Base-by-base conservation (phyloP, 2,888 invertebrate species). In the Ecliptopera silaceata region DNA sequence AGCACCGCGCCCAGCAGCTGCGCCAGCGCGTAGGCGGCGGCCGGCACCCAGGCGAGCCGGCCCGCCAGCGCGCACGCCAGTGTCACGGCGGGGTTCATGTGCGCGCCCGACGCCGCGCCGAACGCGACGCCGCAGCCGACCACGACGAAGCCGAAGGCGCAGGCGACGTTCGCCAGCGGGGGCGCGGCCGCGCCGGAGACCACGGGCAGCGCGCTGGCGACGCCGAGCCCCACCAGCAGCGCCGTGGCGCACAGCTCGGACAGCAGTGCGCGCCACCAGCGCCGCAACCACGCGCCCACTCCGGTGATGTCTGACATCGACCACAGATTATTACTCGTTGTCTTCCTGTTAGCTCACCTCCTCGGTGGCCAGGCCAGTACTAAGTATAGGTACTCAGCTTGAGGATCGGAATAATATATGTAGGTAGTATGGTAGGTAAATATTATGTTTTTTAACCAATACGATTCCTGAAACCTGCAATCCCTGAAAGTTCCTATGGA, bases 61-160 rank as follows among this genome's bases (percentile, higher is more conserved):
- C 93, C 93, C 59, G 91, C 73, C 54, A 95, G 74, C 47, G 94
- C 73, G 31, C 94, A 92, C 3, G 95, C 94, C 20, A 95, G 84
- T 11, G 96, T 95, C 12, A 96, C 95, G 2, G 95, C 93, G 0
- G 96, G 96, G 88, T 96, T 96, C 72, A 97, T 82, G 84, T 96
- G 96, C 15, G 95, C 95, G 46, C 95, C 95, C 11, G 96, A 95
- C 38, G 94, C 90, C 66, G 95, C 94, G 2, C 95, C 96, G 72
- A 95, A 94, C 53, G 77, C 83, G 65, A 79, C 69, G 52, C 72
- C 77, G 70, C 77, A 76, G 36, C 74, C 79, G 15, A 79, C 59
- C 63, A 90, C 84, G 32, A 84, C 70, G 75, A 75, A 77, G 56
- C 87, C 90, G 79, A 90, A 90, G 15, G 78, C 82, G 61, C 82